Percentiles rank a stretch among this genome's conserved stretches.
Conservation (phyloP, 2,797 vertebrate species). For the Centroberyx gerrardi region DNA sequence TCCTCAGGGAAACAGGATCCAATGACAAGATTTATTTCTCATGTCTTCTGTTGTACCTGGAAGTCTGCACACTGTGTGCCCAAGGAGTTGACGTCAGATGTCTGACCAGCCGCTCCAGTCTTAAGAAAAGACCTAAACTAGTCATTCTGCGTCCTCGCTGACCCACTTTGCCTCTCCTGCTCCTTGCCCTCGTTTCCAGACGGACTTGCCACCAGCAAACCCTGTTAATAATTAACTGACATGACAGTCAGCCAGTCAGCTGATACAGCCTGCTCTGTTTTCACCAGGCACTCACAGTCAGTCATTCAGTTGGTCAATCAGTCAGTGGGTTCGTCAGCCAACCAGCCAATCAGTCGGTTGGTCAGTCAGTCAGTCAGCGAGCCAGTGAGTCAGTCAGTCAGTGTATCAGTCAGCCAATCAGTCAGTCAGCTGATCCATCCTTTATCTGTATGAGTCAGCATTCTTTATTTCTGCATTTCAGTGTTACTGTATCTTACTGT, state of each 20-base stretch:
- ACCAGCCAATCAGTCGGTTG: no score
- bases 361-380: no score
- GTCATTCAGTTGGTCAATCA: constrained; percentile 15
- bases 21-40: not conserved
- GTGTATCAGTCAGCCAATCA: no score
- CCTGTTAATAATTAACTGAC: constrained; percentile 79
- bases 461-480: not conserved
- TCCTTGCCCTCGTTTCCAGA: constrained; percentile 59
- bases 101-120: constrained; percentile 20
- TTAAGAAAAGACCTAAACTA: constrained; percentile 38
- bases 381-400: no score
- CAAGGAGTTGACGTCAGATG: constrained; percentile 50
- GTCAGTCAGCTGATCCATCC: not conserved
- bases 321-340: no score
- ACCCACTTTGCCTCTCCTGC: constrained; percentile 52
- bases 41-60: not conserved
- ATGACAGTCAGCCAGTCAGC: constrained; percentile 72
- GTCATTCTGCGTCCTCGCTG: constrained; percentile 47
- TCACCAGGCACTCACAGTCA: constrained; percentile 56
- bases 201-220: constrained; percentile 43
- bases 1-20: not conserved
- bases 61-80: not conserved
- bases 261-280: constrained; percentile 71
- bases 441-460: constrained; percentile 1
- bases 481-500: not conserved